Conservation (phyloP, 2,113 vertebrate species). For the Seriola rivoliana region DNA sequence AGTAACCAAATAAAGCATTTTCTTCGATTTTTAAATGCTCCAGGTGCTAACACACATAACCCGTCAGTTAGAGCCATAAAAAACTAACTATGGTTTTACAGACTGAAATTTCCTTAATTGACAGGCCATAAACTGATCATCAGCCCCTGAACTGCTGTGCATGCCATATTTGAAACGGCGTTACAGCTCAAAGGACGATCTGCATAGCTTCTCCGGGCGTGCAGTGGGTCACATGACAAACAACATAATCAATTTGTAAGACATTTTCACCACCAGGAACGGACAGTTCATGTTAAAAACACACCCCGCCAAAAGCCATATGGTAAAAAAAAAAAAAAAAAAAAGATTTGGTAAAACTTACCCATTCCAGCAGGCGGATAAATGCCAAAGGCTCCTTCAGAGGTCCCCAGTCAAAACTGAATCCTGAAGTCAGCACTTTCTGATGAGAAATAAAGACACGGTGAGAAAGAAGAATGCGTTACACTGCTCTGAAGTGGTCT, state of each 20-base stretch:
- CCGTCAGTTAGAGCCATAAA: no score
- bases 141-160: neutral
- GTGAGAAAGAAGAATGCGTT: neutral
- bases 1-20: neutral
- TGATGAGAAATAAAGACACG: conserved; percentile 34
- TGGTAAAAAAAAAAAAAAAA: neutral
- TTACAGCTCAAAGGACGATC: conserved; percentile 17
- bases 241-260: conserved; percentile 45
- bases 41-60: neutral
- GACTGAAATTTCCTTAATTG: neutral
- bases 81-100: neutral
- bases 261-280: neutral
- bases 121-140: neutral
- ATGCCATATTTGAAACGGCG: conserved; percentile 34
- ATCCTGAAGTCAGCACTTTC: conserved; percentile 79
- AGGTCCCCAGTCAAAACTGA: conserved; percentile 86
- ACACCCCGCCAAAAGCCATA: conserved; percentile 25
- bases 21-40: no score
- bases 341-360: conserved; percentile 75
- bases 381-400: conserved; percentile 94
- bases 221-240: conserved; percentile 66
- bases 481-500: neutral
- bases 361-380: conserved; percentile 94
- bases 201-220: conserved; percentile 23
- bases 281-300: neutral